Percentiles rank a stretch among this genome's conserved stretches.
These are phyloP conservation scores for Ispidina lecontei DNA, from an alignment of 2,797 vertebrate species.

Conservation along the genomic window DNA sequence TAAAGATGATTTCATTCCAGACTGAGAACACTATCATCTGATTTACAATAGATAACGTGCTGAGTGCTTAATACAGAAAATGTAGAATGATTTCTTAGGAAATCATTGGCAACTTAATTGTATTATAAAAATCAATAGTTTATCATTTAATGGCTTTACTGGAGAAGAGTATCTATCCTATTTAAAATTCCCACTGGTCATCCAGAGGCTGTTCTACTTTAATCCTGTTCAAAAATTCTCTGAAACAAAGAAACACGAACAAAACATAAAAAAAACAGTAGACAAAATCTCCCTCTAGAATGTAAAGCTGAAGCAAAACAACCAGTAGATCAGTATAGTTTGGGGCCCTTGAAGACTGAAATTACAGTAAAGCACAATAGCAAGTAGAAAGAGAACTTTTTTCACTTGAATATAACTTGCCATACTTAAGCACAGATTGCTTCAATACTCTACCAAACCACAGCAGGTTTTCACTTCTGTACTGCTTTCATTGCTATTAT, in stretches of 20 bases:
- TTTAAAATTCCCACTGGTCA: neutral
- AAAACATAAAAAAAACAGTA: neutral
- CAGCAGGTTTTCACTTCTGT: neutral
- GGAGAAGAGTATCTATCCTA: neutral
- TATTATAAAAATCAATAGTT: constrained; percentile 48
- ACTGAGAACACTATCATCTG: neutral
- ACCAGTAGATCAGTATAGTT: neutral
- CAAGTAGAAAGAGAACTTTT: neutral
- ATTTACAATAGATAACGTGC: neutral
- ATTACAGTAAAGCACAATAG: neutral
- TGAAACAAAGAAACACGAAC: neutral
- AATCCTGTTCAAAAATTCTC: neutral
- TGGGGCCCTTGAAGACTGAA: neutral
- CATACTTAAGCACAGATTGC: neutral
- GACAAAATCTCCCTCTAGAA: neutral
- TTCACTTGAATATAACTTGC: neutral
- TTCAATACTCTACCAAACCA: neutral
- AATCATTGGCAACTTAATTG: constrained; percentile 28
- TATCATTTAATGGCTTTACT: constrained; percentile 33
- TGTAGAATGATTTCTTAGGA: constrained; percentile 10
- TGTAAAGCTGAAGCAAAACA: neutral
- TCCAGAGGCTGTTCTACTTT: neutral
- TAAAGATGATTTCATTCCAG: neutral
- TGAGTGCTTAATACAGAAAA: constrained; percentile 1
- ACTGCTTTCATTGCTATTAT: neutral